Base-by-base conservation (phyloP, 2,888 invertebrate species). In the Megamerina dolium region DNA sequence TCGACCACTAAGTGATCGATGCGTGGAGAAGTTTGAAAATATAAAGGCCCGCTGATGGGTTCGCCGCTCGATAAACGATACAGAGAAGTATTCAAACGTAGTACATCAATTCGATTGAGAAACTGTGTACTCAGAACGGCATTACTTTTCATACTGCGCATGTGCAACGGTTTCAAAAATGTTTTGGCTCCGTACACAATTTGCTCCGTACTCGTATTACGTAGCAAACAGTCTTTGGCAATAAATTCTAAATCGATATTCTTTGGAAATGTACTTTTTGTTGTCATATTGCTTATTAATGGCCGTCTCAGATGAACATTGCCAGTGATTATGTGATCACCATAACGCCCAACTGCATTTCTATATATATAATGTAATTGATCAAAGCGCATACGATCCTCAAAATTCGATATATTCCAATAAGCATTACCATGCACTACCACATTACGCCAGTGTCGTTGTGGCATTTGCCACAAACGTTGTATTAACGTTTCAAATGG, bases 51-150 rank as follows among this genome's bases (percentile, higher is more conserved):
- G 0, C 26, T 39, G 1, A 68, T 52, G 2, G 60, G 48, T 12
- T 27, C 20, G 0, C 48, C 52, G 19, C 56, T 56, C 10, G 60
- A 59, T 19, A 54, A 32, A 3, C 68, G 61, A 51, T 66, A 68
- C 0, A 69, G 46, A 1, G 70, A 67, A 13, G 51, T 45, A 51
- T 68, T 67, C 2, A 68, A 53, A 3, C 56, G 54, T 4, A 39
- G 4, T 3, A 63, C 46, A 45, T 69, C 59, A 9, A 68, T 58
- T 10, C 46, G 33, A 40, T 69, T 64, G 4, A 65, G 26, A 4
- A 32, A 34, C 0, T 21, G 34, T 1, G 57, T 40, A 4, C 27
- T n/a, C 0, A 65, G 4, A 2, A 38, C 3, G 1, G 21, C 20
- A 0, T 12, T 6, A 0, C 51, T 54, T 4, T 21, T 27, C 2